Conservation (phyloP, 1,140 invertebrate genomes). For the Drosophila sucinea region DNA sequence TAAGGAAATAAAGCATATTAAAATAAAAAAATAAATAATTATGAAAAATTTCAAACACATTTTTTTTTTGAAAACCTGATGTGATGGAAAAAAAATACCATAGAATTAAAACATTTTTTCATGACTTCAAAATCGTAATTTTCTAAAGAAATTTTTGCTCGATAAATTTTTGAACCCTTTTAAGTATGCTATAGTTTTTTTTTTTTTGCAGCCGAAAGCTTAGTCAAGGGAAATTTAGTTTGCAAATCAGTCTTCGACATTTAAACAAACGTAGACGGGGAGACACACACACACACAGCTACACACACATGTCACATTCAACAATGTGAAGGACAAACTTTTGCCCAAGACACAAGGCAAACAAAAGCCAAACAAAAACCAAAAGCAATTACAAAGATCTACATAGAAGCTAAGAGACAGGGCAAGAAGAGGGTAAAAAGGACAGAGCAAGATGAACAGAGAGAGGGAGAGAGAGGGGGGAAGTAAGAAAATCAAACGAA, state of each 20-base stretch:
- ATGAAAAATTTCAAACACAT: too few species aligned
- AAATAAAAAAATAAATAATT: too few species aligned
- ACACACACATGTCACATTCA: constrained; percentile 28
- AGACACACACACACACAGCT: background rate
- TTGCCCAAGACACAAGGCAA: constrained; percentile 66
- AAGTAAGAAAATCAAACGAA: constrained; percentile 73
- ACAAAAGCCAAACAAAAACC: constrained; percentile 66
- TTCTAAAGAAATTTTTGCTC: constrained; percentile 21
- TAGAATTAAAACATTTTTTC: constrained; percentile 50
- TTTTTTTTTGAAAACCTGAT: constrained; percentile 23
- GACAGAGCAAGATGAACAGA: background rate
- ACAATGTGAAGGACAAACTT: constrained; percentile 54
- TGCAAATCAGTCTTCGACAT: constrained; percentile 57
- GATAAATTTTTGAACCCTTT: constrained; percentile 7
- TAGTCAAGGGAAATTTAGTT: constrained; percentile 61
- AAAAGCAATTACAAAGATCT: constrained; percentile 71
- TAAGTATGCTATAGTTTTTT: constrained; percentile 19
- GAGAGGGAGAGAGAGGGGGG: constrained; percentile 8
- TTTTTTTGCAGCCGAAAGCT: constrained; percentile 26
- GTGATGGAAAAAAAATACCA: constrained; percentile 22
- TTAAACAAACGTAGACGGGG: constrained; percentile 28
- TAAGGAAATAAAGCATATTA: too few species aligned
- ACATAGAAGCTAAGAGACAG: constrained; percentile 5
- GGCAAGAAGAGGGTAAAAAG: background rate
- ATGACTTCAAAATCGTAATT: background rate